Evolutionary conservation across 1,140 invertebrate species (phyloP).

Genomic region (Drosophila ogumai): DNA sequence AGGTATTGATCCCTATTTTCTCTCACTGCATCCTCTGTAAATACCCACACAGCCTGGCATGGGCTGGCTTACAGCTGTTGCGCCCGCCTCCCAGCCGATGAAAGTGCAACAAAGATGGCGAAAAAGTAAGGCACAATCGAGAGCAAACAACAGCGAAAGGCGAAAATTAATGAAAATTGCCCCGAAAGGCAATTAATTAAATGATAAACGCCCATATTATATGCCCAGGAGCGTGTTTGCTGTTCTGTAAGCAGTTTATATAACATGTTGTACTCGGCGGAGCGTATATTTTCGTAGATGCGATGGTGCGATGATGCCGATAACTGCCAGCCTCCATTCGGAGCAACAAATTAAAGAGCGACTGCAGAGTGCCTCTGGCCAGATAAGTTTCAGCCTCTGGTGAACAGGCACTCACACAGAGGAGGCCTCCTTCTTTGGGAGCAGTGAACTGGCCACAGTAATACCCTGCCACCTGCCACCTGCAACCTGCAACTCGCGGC

Average conservation of each 20-base stretch:
- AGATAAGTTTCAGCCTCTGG: constrained; percentile 30
- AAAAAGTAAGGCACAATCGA: constrained; percentile 1
- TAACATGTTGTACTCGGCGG: constrained; percentile 32
- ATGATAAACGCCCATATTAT: constrained; percentile 69
- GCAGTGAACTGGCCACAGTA: not conserved
- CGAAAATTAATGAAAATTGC: constrained; percentile 68
- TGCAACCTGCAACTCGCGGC: constrained; percentile 20
- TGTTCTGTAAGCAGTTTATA: constrained; percentile 59
- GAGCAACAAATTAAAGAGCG: constrained; percentile 25
- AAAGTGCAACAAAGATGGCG: constrained; percentile 29
- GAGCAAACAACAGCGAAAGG: constrained; percentile 34
- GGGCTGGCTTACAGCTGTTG: constrained; percentile 36
- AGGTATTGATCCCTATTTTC: not conserved
- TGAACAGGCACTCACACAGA: not conserved
- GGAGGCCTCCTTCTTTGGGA: not conserved
- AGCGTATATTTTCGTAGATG: not conserved
- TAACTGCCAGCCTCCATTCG: constrained; percentile 17
- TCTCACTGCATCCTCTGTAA: constrained; percentile 5
- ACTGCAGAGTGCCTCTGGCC: constrained; percentile 19
- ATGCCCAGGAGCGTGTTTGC: constrained; percentile 50
- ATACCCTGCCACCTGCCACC: constrained; percentile 1
- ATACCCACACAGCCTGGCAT: constrained; percentile 1
- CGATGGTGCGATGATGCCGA: constrained; percentile 9
- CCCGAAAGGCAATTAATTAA: constrained; percentile 69
- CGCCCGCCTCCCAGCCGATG: not conserved